These are phyloP conservation scores for Prosopocoilus inquinatus DNA, from an alignment of 2,888 invertebrate species.

Conservation along the genomic window DNA sequence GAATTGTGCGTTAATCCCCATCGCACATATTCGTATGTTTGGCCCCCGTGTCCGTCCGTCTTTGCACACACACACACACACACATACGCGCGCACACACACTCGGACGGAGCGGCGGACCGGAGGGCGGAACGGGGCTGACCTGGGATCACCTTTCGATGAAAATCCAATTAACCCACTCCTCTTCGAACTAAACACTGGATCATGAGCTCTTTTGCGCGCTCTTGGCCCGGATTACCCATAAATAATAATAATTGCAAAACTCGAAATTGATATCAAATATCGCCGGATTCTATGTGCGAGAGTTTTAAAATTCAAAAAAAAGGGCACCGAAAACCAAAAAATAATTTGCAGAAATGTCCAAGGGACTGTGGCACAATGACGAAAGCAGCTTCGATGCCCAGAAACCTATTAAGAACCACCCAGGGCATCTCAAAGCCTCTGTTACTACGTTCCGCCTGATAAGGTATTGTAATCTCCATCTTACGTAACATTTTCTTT, in stretches of 20 bases:
- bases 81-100: background rate
- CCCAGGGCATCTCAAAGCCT: too few relatives aligned
- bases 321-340: too few relatives aligned
- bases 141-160: conserved; percentile 19
- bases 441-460: too few relatives aligned
- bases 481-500: too few relatives aligned
- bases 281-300: too few relatives aligned
- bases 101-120: background rate
- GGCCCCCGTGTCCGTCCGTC: background rate
- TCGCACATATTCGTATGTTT: background rate
- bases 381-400: too few relatives aligned
- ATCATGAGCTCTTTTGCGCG: background rate
- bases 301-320: too few relatives aligned
- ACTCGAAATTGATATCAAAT: conserved; percentile 9
- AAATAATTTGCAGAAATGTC: too few relatives aligned
- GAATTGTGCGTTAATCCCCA: conserved; percentile 21
- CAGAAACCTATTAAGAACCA: too few relatives aligned
- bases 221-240: conserved; percentile 5
- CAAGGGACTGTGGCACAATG: too few relatives aligned
- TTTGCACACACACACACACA: background rate
- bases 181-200: conserved; percentile 4
- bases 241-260: conserved; percentile 13
- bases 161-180: conserved; percentile 20
- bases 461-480: too few relatives aligned
- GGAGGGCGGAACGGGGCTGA: conserved; percentile 11